Base-by-base conservation (phyloP, 2,888 invertebrate genomes). In the Acleris sparsana region DNA sequence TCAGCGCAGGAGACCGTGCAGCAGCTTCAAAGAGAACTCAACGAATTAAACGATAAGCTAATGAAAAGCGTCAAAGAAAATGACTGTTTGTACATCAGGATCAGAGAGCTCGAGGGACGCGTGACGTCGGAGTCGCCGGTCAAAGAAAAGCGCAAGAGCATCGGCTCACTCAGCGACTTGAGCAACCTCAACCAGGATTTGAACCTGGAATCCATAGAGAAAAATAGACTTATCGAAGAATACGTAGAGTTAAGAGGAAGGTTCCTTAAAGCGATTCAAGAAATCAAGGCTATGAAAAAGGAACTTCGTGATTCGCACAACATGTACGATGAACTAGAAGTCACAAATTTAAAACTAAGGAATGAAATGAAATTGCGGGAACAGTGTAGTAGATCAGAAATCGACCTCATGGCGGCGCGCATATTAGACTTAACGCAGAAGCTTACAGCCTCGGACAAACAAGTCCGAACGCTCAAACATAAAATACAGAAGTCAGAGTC, bases 371-470 rank as follows among this genome's bases (percentile, higher is more conserved):
- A 94, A 68, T 83, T 94, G 1, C 88, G 94, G 68, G 94, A 93
- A 71, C 95, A 95, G 72, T 94, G 95, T 62, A 94, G 95, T 72
- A 90, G 94, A 71, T 95, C 96, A 0, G 96, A 97, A 84, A 93
- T 96, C 49, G 94, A 95, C 70, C 88, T 97, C 75, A 96, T 98
- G 95, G 96, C 96, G 0, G 95, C 96, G 25, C 94, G 97, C 58
- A 96, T 98, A 67, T 95, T 97, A 79, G 97, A 97, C 81, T 89
- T 98, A 39, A 97, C 97, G 0, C 94, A 94, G 62, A 98, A 97
- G 82, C 93, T 97, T 68, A 95, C 95, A 7, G 94, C 94, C 0
- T 96, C 97, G 1, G 97, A 97, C 79, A 96, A 96, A 75, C 97
- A 97, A 85, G 95, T 96, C 9, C 93, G 97, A 62, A 94, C 94